A percentile compares a stretch with the other conserved stretches of the same genome.
Conservation (phyloP, 2,113 vertebrate genomes). For the Eptesicus fuscus region DNA sequence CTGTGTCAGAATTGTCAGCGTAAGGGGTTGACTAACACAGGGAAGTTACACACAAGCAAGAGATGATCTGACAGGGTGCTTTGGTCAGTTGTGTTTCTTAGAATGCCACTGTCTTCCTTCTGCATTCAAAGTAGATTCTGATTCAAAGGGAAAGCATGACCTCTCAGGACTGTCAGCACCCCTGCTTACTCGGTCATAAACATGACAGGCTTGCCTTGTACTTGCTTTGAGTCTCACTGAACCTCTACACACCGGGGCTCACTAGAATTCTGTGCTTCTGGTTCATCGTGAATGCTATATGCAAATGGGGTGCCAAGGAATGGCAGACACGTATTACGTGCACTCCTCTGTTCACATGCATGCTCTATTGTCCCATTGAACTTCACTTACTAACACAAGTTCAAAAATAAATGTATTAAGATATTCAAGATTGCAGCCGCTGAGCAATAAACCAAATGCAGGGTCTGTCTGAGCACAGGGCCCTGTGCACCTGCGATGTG, state of each 20-base stretch:
- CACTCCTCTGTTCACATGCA: background rate
- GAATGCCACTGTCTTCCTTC: background rate
- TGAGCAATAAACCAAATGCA: background rate
- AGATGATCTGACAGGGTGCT: background rate
- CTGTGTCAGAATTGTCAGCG: background rate
- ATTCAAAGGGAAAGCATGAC: background rate
- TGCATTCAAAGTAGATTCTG: background rate
- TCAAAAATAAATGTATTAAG: background rate
- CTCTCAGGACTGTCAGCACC: accelerated
- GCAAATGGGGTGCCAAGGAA: background rate
- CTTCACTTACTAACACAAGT: background rate
- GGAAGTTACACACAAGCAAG: background rate
- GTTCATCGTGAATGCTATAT: background rate
- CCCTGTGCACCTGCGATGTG: background rate
- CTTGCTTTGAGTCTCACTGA: background rate
- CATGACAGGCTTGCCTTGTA: background rate
- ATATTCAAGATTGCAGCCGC: background rate
- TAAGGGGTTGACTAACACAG: background rate
- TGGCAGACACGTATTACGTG: background rate
- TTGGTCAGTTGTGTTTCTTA: background rate
- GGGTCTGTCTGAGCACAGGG: background rate
- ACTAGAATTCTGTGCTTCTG: background rate
- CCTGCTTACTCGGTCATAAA: no score
- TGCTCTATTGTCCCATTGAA: background rate
- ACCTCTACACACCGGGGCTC: background rate